These are phyloP conservation scores for Montifringilla adamsi DNA, from an alignment of 2,113 vertebrate species.

Conservation along the genomic window DNA sequence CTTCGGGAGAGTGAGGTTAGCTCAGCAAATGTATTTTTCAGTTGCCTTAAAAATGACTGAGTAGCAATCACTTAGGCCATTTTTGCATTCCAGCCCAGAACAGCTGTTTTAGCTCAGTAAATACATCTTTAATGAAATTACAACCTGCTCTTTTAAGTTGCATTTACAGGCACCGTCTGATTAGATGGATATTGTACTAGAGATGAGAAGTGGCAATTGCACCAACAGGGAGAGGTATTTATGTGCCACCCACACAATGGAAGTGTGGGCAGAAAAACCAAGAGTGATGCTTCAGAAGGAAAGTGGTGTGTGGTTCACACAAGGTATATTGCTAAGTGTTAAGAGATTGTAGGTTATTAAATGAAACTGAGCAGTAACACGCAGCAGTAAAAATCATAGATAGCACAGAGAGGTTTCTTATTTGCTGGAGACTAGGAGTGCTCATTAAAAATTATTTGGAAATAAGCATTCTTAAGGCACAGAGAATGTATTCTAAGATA, in stretches of 20 bases:
- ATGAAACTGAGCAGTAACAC: neutral
- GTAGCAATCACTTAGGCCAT: neutral
- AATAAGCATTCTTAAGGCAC: neutral
- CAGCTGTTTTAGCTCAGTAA: slow-evolving; percentile 76
- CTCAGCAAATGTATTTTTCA: slow-evolving; percentile 57
- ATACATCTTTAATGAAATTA: slow-evolving; percentile 80
- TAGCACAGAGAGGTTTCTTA: neutral
- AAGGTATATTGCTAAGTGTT: neutral
- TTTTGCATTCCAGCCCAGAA: slow-evolving; percentile 43
- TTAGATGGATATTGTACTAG: slow-evolving; percentile 52
- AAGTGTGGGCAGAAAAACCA: neutral
- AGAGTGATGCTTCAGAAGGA: neutral
- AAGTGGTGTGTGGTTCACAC: neutral
- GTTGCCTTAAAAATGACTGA: slow-evolving; percentile 50
- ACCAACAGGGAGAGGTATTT: neutral
- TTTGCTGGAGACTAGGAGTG: neutral
- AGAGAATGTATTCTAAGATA: neutral
- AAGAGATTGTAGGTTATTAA: neutral
- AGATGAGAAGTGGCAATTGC: slow-evolving; percentile 52
- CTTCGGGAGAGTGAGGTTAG: slow-evolving; percentile 53
- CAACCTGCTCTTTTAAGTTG: slow-evolving; percentile 55
- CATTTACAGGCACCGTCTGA: slow-evolving; percentile 41
- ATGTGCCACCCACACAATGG: neutral
- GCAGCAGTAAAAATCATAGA: neutral
- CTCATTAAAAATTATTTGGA: neutral